Conservation (phyloP, 2,113 vertebrate genomes). For the Gobius niger region DNA sequence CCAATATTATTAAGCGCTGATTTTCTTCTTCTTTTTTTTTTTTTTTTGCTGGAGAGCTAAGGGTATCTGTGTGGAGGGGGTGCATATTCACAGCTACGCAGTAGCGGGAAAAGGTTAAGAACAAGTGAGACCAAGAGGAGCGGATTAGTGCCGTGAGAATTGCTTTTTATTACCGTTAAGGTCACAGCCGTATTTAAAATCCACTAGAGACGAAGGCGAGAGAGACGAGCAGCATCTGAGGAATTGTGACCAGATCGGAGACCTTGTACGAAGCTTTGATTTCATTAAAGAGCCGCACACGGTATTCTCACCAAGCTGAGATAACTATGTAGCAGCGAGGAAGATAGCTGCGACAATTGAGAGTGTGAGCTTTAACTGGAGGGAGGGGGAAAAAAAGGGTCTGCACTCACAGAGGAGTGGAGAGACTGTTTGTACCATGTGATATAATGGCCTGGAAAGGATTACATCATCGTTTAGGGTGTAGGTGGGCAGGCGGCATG, state of each 20-base stretch:
- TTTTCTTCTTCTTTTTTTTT: slow-evolving; percentile 11
- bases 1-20: slow-evolving; percentile 62
- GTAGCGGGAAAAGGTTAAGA: slow-evolving; percentile 66
- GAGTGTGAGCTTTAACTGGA: slow-evolving; percentile 44
- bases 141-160: slow-evolving; percentile 68
- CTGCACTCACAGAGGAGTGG: slow-evolving; percentile 32
- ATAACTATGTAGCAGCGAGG: slow-evolving; percentile 23
- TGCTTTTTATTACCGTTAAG: slow-evolving; percentile 74
- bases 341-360: slow-evolving; percentile 45
- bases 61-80: background rate
- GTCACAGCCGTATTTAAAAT: slow-evolving; percentile 72
- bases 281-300: slow-evolving; percentile 59
- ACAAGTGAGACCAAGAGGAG: slow-evolving; percentile 54
- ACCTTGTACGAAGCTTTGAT: slow-evolving; percentile 53
- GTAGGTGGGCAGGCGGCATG: slow-evolving; percentile 36
- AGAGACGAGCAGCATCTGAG: slow-evolving; percentile 20
- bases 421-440: slow-evolving; percentile 56
- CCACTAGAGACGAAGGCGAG: slow-evolving; percentile 36
- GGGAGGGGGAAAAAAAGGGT: slow-evolving; percentile 46
- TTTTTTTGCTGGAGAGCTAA: too few relatives aligned
- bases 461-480: slow-evolving; percentile 71
- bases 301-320: slow-evolving; percentile 39
- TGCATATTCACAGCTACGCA: slow-evolving; percentile 51
- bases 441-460: slow-evolving; percentile 63
- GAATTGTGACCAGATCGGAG: slow-evolving; percentile 51